phyloP scores from a whole-genome alignment of 2,888 invertebrate species.

The Lithophane socia region DNA sequence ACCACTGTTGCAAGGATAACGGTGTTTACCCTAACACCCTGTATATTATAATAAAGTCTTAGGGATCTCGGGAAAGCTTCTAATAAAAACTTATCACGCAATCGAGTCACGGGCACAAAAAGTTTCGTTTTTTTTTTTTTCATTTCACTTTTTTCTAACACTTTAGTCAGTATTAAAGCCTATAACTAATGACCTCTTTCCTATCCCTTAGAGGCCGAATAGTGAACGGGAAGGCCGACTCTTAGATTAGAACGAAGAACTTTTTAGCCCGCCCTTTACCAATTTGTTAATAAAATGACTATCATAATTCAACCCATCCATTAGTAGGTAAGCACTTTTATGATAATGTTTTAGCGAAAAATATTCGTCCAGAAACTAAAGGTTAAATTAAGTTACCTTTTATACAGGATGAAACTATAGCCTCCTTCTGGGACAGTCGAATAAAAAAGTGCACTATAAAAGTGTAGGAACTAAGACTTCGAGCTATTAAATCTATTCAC shows the following conservation, averaged over 20 bases:
- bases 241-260: slow-evolving; percentile 26
- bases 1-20: no score
- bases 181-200: slow-evolving; percentile 33
- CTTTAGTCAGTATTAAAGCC: slow-evolving; percentile 21
- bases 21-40: no score
- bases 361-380: neutral
- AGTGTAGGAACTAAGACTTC: no score
- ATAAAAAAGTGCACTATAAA: neutral
- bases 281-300: slow-evolving; percentile 38
- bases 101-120: neutral
- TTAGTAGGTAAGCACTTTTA: neutral
- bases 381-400: neutral
- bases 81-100: slow-evolving; percentile 2
- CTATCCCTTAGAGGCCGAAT: slow-evolving; percentile 13
- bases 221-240: slow-evolving; percentile 12
- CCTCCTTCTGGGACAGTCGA: neutral
- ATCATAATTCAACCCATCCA: slow-evolving; percentile 32
- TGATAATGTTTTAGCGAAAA: slow-evolving; percentile 9
- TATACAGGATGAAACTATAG: neutral
- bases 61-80: neutral
- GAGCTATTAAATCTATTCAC: no score
- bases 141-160: neutral
- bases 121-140: slow-evolving; percentile 8
- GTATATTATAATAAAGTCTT: neutral
- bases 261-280: slow-evolving; percentile 2